Evolutionary conservation across 2,797 vertebrate species (phyloP), one percentile per base, ranked within the genome.

Genomic region (Macropodus opercularis): DNA sequence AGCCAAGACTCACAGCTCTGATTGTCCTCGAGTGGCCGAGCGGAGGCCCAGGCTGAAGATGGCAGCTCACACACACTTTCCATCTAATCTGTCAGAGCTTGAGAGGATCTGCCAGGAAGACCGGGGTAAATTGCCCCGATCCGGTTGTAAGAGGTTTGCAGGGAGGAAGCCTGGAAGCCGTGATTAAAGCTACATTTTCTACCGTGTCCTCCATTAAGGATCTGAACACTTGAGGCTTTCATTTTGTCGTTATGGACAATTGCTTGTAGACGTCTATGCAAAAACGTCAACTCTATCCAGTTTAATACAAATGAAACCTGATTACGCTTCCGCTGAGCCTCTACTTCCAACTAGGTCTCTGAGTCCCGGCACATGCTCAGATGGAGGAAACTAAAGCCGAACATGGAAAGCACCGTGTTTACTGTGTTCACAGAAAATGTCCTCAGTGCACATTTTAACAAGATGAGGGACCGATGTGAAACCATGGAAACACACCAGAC

Each of bases 401-500:
- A 13, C 24, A 59, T 2, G 12, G n/a, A 50, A 22, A 58, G 23
- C 2, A 31, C 57, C 49, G 39, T 18, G 38, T 69, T 52, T 17
- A 40, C 47, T 46, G 52, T 71, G 52, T 71, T 81, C 75, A 72
- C 39, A 67, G 66, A 77, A 86, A 77, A 79, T 58, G 61, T 85
- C 62, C 77, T 80, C 55, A 14, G 48, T 44, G 32, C 50, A 71
- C 72, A 60, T 72, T 73, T 82, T 40, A 79, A 40, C 51, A 57
- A 66, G 56, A 66, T 54, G 70, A 80, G 64, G 60, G 70, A 63
- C 69, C 15, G 41, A 74, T 74, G 76, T 64, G 83, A 85, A 89
- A 89, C 87, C 87, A 88, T 89, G 86, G 85, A 81, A 89, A 89
- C 83, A 43, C 72, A 75, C 40, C 71, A 69, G 54, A 80, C 73